phyloP scores from a whole-genome alignment of 1,140 invertebrate genomes.

The Drosophila lini region DNA sequence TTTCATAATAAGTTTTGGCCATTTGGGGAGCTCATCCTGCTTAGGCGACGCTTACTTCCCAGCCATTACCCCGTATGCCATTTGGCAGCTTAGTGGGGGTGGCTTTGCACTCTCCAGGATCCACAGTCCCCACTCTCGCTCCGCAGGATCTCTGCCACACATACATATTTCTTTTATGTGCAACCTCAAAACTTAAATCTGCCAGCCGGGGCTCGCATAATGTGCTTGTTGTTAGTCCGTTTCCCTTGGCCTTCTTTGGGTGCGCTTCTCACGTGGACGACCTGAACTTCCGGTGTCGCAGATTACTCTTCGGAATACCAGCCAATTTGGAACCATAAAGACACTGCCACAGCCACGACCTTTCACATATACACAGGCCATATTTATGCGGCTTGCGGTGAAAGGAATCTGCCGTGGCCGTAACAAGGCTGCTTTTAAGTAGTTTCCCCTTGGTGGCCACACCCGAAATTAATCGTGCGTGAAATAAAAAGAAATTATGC shows the following conservation, averaged over 20 bases:
- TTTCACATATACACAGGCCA: conserved; percentile 65
- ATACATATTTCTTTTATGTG: conserved; percentile 75
- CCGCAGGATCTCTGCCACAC: conserved; percentile 8
- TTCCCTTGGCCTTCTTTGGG: conserved; percentile 4
- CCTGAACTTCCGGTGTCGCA: conserved; percentile 63
- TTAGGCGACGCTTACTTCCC: conserved; percentile 74
- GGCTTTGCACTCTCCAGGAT: conserved; percentile 34
- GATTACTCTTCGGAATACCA: conserved; percentile 52
- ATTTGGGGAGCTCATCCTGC: conserved; percentile 76
- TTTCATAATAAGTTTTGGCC: conserved; percentile 79
- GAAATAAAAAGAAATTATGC: conserved; percentile 83
- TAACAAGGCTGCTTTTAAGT: conserved; percentile 42
- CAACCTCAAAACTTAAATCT: conserved; percentile 79
- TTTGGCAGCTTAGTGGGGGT: conserved; percentile 77
- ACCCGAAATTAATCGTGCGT: conserved; percentile 73
- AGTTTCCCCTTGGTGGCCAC: conserved; percentile 47
- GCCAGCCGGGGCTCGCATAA: conserved; percentile 50
- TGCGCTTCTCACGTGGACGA: conserved; percentile 51
- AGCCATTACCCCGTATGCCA: conserved; percentile 69
- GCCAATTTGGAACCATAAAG: conserved; percentile 41
- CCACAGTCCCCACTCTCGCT: not conserved
- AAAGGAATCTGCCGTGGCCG: conserved; percentile 19
- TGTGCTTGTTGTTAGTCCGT: conserved; percentile 43
- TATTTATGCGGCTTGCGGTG: conserved; percentile 66
- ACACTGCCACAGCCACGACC: conserved; percentile 70